Evolutionary conservation across 53 echinoderm and acorn worm genomes (phyloP), one percentile per base, ranked within the genome.

Genomic region (Crossaster papposus): DNA sequence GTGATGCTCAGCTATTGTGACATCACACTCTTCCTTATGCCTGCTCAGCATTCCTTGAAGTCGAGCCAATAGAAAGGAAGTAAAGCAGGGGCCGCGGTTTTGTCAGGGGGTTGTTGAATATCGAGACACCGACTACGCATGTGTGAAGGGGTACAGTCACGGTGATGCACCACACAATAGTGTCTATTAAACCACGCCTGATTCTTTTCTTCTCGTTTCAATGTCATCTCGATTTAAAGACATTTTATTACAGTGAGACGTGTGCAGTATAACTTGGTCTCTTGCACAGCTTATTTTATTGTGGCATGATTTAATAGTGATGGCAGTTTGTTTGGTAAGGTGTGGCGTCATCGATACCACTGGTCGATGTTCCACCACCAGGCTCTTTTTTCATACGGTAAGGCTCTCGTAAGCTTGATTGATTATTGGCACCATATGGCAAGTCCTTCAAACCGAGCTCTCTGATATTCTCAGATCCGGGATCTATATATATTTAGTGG

Each of bases 41-140:
- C 79, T 91, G 79, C 79, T 91, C 88, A 94, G 72, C 73, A 82
- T 55, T 93, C 91, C 91, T 94, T 91, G 76, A 91, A 93, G 93
- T 91, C 55, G 65, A 72, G 68, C 90, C 72, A 80, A 81, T 90
- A 33, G 80, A 89, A 80, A 80, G 65, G 89, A 89, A 89, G 89
- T 72, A 54, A 75, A 77, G 34, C 34, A 32, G 76, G 87, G 75
- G 63, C 36, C 54, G n/a, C n/a, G 62, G 87, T 62, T 63, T 75
- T 32, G 34, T 15, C 30, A n/a, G n/a, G 80, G 54, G 58, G 8
- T 37, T 30, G 51, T 51, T 4, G 26, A 13, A 33, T 11, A 24
- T 68, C 8, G 24, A 29, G 34, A 83, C 65, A 34, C 44, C 38
- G 23, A 70, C 73, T 62, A 87, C 77, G 87, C 77, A 77, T 87